Evolutionary conservation across 2,113 vertebrate species (phyloP), one percentile per base, ranked within the genome.

Genomic region (Ondatra zibethicus): DNA sequence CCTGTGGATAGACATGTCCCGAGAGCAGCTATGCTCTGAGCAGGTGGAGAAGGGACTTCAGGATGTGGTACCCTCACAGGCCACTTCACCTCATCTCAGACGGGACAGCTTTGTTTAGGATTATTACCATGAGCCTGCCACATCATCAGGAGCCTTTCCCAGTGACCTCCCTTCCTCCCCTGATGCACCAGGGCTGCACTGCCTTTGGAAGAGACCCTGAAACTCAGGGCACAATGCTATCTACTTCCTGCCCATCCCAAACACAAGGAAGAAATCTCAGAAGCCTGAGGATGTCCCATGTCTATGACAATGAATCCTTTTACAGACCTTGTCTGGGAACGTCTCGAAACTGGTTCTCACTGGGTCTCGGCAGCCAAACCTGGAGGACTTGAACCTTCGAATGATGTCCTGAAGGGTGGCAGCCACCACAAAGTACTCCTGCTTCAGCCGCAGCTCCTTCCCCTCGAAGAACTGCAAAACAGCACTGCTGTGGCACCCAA

Each of bases 401-500:
- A 99, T 99, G 97, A 99, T 99, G 97, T 99, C 99, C 94, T 99
- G 99, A 11, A 99, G 98, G 6, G 99, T 99, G 81, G 99, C 99
- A 0, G 99, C 99, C 89, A 99, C 99, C 94, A 99, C 99, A 4
- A 99, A 99, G 97, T 99, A 99, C 89, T 99, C 99, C 98, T 99
- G 99, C 86, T 99, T 99, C 95, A 99, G 97, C n/a, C 99, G 98
- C 72, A 99, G 98, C 98, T 99, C 99, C 97, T 99, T 99, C 27
- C 99, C 99, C 98, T 99, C 99, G 0, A 99, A 99, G 97, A 99
- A 99, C 99, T 99, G 94, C 72, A 29, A 76, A 0, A 42, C 0
- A 29, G 39, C 14, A 52, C 16, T 31, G 42, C 0, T 7, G 66
- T 16, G 78, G 19, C 33, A 70, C 42, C 82, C 25, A 8, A 27